A percentile compares a stretch with the other conserved stretches of the same genome.
Conservation (phyloP, 2,888 invertebrate genomes). For the Epinotia nisella region DNA sequence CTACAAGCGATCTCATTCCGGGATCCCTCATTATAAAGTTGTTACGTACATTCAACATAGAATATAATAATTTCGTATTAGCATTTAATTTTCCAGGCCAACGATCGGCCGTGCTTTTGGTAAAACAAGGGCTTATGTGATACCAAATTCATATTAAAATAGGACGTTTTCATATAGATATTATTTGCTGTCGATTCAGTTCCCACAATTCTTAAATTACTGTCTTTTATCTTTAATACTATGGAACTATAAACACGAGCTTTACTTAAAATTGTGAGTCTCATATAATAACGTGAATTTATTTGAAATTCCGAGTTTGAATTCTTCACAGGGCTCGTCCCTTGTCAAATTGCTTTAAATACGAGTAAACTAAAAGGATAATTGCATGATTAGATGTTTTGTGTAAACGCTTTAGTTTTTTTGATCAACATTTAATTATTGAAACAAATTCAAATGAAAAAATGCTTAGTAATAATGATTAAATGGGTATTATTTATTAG, state of each 20-base stretch:
- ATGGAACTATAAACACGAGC: constrained; percentile 35
- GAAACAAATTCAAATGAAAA: too few relatives aligned
- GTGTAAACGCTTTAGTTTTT: not conserved
- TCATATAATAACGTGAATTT: constrained; percentile 40
- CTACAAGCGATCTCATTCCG: constrained; percentile 77
- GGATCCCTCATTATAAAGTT: constrained; percentile 76
- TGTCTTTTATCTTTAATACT: constrained; percentile 56
- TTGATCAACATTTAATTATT: not conserved
- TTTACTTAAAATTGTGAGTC: constrained; percentile 35
- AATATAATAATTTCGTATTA: constrained; percentile 80
- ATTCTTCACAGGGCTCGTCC: constrained; percentile 34
- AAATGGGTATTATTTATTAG: too few relatives aligned
- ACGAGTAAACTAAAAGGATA: constrained; percentile 14
- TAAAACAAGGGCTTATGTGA: not conserved
- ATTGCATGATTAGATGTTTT: not conserved
- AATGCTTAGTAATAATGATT: too few relatives aligned
- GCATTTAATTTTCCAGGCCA: constrained; percentile 82
- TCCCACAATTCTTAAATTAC: constrained; percentile 67
- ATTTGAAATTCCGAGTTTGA: constrained; percentile 22
- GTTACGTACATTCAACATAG: constrained; percentile 75
- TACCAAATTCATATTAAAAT: not conserved
- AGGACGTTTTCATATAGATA: not conserved
- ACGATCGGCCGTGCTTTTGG: constrained; percentile 55
- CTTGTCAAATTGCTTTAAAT: constrained; percentile 26
- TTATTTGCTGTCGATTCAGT: constrained; percentile 60